Conservation (phyloP, 2,113 vertebrate genomes). For the Rhea pennata region DNA sequence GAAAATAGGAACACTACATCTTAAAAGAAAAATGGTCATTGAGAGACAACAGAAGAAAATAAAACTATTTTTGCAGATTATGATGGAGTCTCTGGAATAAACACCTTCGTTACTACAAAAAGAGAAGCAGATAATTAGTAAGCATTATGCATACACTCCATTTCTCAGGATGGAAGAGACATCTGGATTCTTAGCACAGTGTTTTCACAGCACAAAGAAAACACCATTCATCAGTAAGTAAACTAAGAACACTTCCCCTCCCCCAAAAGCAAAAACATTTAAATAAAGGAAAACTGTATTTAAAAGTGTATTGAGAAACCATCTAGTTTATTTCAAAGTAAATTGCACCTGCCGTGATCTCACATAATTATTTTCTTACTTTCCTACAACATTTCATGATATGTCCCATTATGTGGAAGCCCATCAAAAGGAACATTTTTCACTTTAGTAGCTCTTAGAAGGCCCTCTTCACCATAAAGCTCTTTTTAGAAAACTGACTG, state of each 20-base stretch:
- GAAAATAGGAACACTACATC: background rate
- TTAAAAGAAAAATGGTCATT: background rate
- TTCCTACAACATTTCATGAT: background rate
- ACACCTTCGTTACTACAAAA: background rate
- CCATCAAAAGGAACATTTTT: background rate
- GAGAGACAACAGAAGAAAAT: background rate
- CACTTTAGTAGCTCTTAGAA: background rate
- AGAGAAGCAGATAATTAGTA: background rate
- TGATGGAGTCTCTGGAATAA: background rate
- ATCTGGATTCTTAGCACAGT: background rate
- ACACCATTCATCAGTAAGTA: background rate
- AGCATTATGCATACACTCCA: background rate
- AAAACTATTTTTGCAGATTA: background rate
- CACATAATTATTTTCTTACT: background rate
- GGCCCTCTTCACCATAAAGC: background rate
- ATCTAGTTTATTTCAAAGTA: background rate
- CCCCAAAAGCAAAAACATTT: background rate
- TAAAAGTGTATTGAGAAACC: background rate
- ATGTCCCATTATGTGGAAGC: background rate
- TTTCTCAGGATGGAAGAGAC: background rate
- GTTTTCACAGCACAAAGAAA: background rate
- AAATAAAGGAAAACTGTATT: background rate
- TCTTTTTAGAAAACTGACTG: background rate
- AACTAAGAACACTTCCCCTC: background rate
- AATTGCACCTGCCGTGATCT: background rate